phyloP scores from a whole-genome alignment of 2,888 invertebrate species.

The Mechanitis messenoides region DNA sequence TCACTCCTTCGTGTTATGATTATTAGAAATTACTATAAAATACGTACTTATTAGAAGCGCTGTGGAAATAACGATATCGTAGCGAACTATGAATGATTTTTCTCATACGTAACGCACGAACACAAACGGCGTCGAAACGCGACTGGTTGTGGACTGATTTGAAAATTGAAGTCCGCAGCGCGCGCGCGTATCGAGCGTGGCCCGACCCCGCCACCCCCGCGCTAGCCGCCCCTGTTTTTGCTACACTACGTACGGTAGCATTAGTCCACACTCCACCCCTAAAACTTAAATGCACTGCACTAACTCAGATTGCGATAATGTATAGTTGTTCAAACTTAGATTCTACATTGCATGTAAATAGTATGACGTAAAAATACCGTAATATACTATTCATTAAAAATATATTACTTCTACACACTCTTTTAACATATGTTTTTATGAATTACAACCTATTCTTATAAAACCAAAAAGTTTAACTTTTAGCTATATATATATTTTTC shows the following conservation, averaged over 20 bases:
- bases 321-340: slow-evolving; percentile 1
- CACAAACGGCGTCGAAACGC: slow-evolving; percentile 57
- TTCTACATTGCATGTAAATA: not conserved
- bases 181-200: slow-evolving; percentile 74
- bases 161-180: slow-evolving; percentile 47
- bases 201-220: slow-evolving; percentile 57
- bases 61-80: slow-evolving; percentile 60
- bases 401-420: not conserved
- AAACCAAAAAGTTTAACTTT: not conserved
- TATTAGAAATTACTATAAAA: slow-evolving; percentile 15
- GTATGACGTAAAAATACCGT: not conserved
- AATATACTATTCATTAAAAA: not conserved
- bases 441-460: slow-evolving; percentile 3
- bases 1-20: slow-evolving; percentile 9
- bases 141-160: slow-evolving; percentile 43
- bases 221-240: slow-evolving; percentile 51
- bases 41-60: slow-evolving; percentile 60
- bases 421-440: not conserved
- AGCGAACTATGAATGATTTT: slow-evolving; percentile 56
- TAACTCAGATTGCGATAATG: slow-evolving; percentile 3
- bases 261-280: slow-evolving; percentile 28
- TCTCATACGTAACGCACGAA: slow-evolving; percentile 42
- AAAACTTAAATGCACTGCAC: slow-evolving; percentile 26
- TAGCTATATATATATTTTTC: no score
- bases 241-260: slow-evolving; percentile 35